A percentile compares a stretch with the other conserved stretches of the same genome.
Evolutionary conservation across 2,888 invertebrate species (phyloP).

Genomic region (Eledona agricola): DNA sequence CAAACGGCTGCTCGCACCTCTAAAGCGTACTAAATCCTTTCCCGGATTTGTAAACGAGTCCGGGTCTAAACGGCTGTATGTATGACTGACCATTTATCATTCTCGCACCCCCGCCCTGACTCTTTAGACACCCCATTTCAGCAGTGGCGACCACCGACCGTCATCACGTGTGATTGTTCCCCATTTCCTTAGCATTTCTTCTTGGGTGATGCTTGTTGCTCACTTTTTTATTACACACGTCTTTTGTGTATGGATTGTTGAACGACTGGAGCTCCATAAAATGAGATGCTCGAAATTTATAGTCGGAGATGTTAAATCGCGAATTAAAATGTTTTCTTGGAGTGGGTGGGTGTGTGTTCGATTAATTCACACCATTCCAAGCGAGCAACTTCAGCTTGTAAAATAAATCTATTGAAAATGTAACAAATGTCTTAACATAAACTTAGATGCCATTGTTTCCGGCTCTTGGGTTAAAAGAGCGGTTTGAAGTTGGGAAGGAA

Average conservation of each 20-base stretch:
- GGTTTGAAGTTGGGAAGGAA: slow-evolving; percentile 56
- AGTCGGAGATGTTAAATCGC: slow-evolving; percentile 30
- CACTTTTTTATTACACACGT: slow-evolving; percentile 42
- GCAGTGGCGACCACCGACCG: slow-evolving; percentile 34
- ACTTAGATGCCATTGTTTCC: slow-evolving; percentile 56
- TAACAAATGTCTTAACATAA: slow-evolving; percentile 61
- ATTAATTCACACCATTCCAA: slow-evolving; percentile 26
- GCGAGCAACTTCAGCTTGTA: no score
- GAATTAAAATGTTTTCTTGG: slow-evolving; percentile 34
- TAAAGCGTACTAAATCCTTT: slow-evolving; percentile 61
- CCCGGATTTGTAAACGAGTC: slow-evolving; percentile 62
- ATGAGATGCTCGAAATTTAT: slow-evolving; percentile 32
- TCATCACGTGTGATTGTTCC: slow-evolving; percentile 39
- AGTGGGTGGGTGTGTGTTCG: slow-evolving; percentile 16
- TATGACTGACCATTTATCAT: slow-evolving; percentile 64
- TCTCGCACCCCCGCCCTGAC: slow-evolving; percentile 53
- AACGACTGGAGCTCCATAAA: slow-evolving; percentile 34
- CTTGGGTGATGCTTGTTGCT: slow-evolving; percentile 39
- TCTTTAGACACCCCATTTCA: slow-evolving; percentile 36
- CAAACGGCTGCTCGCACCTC: slow-evolving; percentile 58
- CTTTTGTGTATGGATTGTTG: slow-evolving; percentile 37
- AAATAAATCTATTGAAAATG: slow-evolving; percentile 60
- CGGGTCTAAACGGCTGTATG: slow-evolving; percentile 61
- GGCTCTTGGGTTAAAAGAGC: slow-evolving; percentile 51
- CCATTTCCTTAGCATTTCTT: slow-evolving; percentile 37